Evolutionary conservation across 1,140 invertebrate species (phyloP).

Genomic region (Eufriesea mexicana): DNA sequence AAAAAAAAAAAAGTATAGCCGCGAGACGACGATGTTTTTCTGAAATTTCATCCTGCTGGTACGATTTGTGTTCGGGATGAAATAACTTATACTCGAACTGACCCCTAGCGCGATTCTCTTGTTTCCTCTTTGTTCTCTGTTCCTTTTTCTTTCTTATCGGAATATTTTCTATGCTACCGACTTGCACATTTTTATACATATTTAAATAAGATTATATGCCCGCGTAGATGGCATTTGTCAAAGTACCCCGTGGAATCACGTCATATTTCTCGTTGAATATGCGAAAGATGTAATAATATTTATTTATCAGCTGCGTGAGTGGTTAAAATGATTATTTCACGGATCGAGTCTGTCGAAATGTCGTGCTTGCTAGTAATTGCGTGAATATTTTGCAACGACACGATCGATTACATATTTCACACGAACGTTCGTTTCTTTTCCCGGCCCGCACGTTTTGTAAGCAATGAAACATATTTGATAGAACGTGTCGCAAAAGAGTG

Average conservation of each 20-base stretch:
- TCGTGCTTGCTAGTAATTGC: conserved; percentile 24
- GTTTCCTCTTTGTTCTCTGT: neutral
- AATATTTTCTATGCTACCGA: conserved; percentile 27
- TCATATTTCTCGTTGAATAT: conserved; percentile 34
- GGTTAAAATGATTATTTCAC: conserved; percentile 25
- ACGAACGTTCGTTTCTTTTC: conserved; percentile 1
- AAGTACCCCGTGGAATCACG: neutral
- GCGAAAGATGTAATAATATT: conserved; percentile 52
- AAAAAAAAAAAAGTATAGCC: conserved; percentile 33
- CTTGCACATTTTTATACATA: conserved; percentile 42
- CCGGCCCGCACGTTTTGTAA: conserved; percentile 8
- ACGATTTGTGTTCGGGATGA: conserved; percentile 51
- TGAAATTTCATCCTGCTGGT: conserved; percentile 57
- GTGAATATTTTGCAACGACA: conserved; percentile 4
- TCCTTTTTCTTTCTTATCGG: neutral
- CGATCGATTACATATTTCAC: conserved; percentile 27
- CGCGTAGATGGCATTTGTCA: neutral
- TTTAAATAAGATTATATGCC: conserved; percentile 19
- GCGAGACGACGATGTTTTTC: conserved; percentile 35
- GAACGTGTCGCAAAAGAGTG: conserved; percentile 49
- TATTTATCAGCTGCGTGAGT: conserved; percentile 58
- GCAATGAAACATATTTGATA: conserved; percentile 33
- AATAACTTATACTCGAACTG: conserved; percentile 30
- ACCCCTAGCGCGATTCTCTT: neutral
- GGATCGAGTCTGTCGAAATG: conserved; percentile 11